A percentile compares a stretch with the other conserved stretches of the same genome.
Evolutionary conservation across 1,140 invertebrate species (phyloP).

Genomic region (Hypothenemus hampei): DNA sequence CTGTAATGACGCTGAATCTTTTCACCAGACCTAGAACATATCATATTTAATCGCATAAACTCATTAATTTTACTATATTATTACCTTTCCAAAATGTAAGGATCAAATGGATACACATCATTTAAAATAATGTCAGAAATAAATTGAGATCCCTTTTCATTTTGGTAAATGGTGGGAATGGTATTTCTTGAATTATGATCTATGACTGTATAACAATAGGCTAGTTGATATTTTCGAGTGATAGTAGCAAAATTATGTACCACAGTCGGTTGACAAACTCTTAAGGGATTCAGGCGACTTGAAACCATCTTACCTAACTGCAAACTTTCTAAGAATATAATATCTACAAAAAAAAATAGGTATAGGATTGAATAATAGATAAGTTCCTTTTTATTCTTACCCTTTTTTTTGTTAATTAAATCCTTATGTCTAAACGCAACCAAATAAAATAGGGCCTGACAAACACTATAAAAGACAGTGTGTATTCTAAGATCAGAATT

Average conservation of each 20-base stretch:
- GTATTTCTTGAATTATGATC: conserved; percentile 73
- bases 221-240: conserved; percentile 80
- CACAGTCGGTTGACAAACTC: conserved; percentile 69
- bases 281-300: conserved; percentile 79
- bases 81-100: conserved; percentile 63
- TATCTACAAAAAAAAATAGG: too few relatives aligned
- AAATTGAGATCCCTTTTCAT: conserved; percentile 43
- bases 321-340: conserved; percentile 71
- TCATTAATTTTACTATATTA: not conserved
- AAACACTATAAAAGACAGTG: conserved; percentile 81
- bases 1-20: conserved; percentile 47
- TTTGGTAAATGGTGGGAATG: conserved; percentile 53
- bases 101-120: conserved; percentile 78
- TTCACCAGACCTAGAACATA: conserved; percentile 40
- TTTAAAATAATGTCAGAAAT: conserved; percentile 53
- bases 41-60: conserved; percentile 2
- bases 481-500: conserved; percentile 62
- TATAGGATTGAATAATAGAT: conserved; percentile 43
- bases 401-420: conserved; percentile 67
- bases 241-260: conserved; percentile 80
- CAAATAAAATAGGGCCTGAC: conserved; percentile 86
- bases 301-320: conserved; percentile 80
- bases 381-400: conserved; percentile 45
- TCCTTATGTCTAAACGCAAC: conserved; percentile 83
- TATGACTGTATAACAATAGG: conserved; percentile 86